Conservation (phyloP, 2,797 vertebrate species). For the Apogon hyalosoma region DNA sequence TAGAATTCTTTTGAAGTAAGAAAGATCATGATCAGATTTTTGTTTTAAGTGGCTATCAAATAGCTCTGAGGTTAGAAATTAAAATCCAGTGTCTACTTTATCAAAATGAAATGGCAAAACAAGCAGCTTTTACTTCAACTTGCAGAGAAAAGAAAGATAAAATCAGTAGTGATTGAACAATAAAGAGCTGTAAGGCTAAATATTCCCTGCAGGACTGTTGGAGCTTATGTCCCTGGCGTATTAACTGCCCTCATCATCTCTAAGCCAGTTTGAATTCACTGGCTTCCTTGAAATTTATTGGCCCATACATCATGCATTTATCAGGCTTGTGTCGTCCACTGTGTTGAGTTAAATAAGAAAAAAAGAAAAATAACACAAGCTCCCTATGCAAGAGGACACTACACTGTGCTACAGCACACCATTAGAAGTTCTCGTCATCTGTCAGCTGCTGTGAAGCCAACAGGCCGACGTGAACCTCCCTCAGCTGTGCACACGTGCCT, state of each 20-base stretch:
- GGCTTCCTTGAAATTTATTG: conserved; percentile 36
- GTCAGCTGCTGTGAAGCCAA: conserved; percentile 25
- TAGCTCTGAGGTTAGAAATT: no score
- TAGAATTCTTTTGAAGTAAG: no score
- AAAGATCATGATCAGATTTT: no score
- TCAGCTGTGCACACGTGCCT: conserved; percentile 53
- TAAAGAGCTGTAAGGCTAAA: conserved; percentile 49
- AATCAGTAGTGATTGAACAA: conserved; percentile 36
- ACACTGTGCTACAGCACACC: conserved; percentile 21
- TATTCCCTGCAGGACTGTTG: conserved; percentile 39
- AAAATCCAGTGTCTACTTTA: no score
- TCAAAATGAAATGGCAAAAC: no score
- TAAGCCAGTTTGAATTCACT: conserved; percentile 21
- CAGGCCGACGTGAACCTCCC: conserved; percentile 27
- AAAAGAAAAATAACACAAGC: conserved; percentile 34
- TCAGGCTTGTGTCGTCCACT: conserved; percentile 19
- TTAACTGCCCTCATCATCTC: conserved; percentile 31
- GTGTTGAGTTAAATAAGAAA: conserved; percentile 36
- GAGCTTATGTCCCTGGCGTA: conserved; percentile 30
- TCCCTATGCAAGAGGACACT: conserved; percentile 15
- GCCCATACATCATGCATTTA: conserved; percentile 44
- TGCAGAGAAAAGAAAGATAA: conserved; percentile 18
- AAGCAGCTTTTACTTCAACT: conserved; percentile 1
- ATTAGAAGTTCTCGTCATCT: conserved; percentile 50
- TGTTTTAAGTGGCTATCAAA: no score